phyloP scores from a whole-genome alignment of 2,797 vertebrate genomes.

The Micrastur ruficollis region DNA sequence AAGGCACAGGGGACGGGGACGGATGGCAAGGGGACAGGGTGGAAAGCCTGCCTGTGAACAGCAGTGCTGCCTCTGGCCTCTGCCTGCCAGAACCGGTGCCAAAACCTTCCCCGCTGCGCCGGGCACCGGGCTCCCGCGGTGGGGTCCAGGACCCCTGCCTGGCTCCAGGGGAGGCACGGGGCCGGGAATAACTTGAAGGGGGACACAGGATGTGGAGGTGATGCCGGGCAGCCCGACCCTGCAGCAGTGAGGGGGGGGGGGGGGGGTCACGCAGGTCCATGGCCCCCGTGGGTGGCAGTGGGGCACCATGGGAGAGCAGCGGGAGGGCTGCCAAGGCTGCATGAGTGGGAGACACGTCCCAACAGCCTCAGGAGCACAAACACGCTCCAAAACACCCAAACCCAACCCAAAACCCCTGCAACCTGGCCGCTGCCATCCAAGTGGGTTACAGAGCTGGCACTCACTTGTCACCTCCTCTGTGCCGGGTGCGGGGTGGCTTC shows the following conservation, averaged over 20 bases:
- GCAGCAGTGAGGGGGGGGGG: rapidly evolving
- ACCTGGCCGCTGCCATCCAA: background rate
- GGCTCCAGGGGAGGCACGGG: background rate
- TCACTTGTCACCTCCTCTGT: background rate
- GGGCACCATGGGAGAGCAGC: background rate
- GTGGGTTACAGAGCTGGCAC: background rate
- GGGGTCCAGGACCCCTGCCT: background rate
- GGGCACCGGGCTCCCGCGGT: rapidly evolving
- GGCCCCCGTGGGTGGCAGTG: background rate
- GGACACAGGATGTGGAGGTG: background rate
- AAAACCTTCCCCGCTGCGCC: rapidly evolving
- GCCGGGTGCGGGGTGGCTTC: background rate
- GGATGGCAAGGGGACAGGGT: background rate
- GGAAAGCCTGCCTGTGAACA: background rate
- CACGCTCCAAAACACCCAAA: background rate
- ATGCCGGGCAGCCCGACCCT: background rate
- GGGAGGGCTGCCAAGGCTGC: background rate
- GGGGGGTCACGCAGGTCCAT: background rate
- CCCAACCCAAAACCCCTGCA: background rate
- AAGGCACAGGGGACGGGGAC: background rate
- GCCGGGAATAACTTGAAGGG: background rate
- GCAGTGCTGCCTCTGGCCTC: background rate
- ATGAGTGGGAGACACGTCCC: rapidly evolving
- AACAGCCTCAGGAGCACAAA: background rate
- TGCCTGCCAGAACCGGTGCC: background rate